Evolutionary conservation across 2,113 vertebrate species (phyloP), one percentile per base, ranked within the genome.

Genomic region (Coptodon bakossiorum): DNA sequence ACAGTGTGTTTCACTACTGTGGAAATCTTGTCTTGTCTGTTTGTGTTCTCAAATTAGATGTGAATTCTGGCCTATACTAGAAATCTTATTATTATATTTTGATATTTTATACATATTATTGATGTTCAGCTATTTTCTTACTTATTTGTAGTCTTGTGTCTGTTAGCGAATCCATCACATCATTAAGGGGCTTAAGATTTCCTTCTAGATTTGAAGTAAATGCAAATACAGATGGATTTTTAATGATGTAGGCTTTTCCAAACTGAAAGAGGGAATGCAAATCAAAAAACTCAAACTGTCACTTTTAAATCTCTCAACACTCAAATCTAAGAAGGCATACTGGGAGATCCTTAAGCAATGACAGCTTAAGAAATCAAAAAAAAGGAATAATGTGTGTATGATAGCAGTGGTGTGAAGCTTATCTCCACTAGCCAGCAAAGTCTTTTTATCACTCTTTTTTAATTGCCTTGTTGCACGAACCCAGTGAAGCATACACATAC

Each of bases 391-490:
- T 81, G 59, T 14, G 14, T 87, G 78, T 79, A 63, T 56, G 86
- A 90, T 63, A 76, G 78, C 53, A 45, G 52, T 83, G 14, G 78
- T 83, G 82, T 79, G 86, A 12, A 71, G 73, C 88, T 89, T 92
- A 92, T 93, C 92, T 85, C 80, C 43, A 50, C 54, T 24, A 68
- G 73, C 71, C 92, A 93, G 90, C 78, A 86, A 82, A 90, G 89
- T 45, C 68, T 56, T 50, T 81, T 86, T 86, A 91, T 90, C 83
- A 27, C 38, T 82, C 14, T 59, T 45, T 85, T 92, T 92, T 89
- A 93, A 93, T 93, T 91, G 84, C 88, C 71, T 90, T 40, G 84
- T 82, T 22, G 45, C 78, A 86, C 54, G 68, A 84, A 88, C 82
- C n/a, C 76, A 85, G 48, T 81, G 80, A 88, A 91, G 81, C 40